A percentile compares a stretch with the other conserved stretches of the same genome.
These are phyloP conservation scores for Sinelater perroti DNA, from an alignment of 2,888 invertebrate species.

Conservation along the genomic window DNA sequence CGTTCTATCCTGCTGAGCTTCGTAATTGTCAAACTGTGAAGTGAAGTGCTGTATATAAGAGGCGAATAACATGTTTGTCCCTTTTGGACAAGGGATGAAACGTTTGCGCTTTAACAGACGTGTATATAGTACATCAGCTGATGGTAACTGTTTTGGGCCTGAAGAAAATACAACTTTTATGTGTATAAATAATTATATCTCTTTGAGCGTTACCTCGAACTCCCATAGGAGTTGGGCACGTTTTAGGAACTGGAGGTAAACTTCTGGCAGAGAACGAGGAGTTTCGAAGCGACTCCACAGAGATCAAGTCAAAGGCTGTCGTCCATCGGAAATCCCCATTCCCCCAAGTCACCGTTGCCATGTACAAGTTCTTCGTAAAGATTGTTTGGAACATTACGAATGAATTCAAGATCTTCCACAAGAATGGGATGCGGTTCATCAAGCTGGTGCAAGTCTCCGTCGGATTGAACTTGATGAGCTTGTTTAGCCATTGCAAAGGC, in stretches of 20 bases:
- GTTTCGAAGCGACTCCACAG: constrained; percentile 5
- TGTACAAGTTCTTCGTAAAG: constrained; percentile 20
- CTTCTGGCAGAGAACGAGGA: constrained; percentile 15
- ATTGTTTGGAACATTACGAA: constrained; percentile 9
- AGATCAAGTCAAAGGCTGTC: constrained; percentile 2
- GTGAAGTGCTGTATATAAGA: constrained; percentile 27
- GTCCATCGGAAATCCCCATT: constrained; percentile 11
- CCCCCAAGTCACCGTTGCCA: constrained; percentile 5
- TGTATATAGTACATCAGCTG: constrained; percentile 1
- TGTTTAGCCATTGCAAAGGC: constrained; percentile 7
- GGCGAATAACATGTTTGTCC: constrained; percentile 27
- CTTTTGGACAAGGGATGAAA: constrained; percentile 22
- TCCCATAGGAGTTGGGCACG: constrained; percentile 26
- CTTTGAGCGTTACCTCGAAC: constrained; percentile 12
- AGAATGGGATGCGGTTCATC: not conserved
- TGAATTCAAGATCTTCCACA: constrained; percentile 7
- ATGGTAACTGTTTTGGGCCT: constrained; percentile 23
- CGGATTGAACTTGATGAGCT: not conserved
- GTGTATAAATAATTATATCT: not conserved
- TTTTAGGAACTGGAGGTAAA: constrained; percentile 27
- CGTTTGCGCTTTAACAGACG: constrained; percentile 15
- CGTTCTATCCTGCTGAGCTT: not conserved
- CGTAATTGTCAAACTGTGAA: constrained; percentile 18
- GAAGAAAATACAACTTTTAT: not conserved
- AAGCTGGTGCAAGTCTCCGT: not conserved